Evolutionary conservation across 2,888 invertebrate genomes (phyloP), one percentile per base, ranked within the genome.

Genomic region (Agapetus fuscipes): DNA sequence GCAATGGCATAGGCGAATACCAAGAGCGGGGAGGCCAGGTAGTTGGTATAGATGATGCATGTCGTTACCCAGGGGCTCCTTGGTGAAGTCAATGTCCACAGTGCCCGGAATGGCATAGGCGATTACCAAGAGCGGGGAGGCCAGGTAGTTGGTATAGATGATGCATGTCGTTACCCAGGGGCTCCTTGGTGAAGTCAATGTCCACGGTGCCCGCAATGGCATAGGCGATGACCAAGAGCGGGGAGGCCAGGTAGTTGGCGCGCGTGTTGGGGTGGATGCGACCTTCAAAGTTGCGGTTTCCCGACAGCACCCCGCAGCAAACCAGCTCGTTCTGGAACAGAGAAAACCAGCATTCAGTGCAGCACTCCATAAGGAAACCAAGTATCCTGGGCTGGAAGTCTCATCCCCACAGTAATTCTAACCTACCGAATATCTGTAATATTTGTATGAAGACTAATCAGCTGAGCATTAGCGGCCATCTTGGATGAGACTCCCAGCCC

Each of bases 1-100:
- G 96, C 95, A 27, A 98, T 77, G 0, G 97, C 96, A 58, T 97
- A 98, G 0, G 96, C 97, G 43, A 98, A 93, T 20, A 97, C 97
- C 30, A 98, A 68, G 28, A 94, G 74, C 0, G 98, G 97, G n/a
- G 94, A 94, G 0, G 97, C 97, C 48, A 98, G 72, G 59, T 97
- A 98, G 67, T 98, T 98, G 27, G 97, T 97, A 14, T 95, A 68
- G 0, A 96, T 95, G 59, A 90, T 83, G 0, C n/a, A n/a, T 16
- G 35, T 20, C 43, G 63, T 66, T 58, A 81, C 86, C 85, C 3
- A 88, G 58, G 0, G 95, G 90, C 54, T 95, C 83, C 1, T 65
- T 83, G 56, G 93, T 88, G 55, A 98, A 95, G 65, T 98, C 95
- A 43, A 97, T 91, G 53, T 88, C 79, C 0, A 97, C 88, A 1